Percentiles rank a stretch among this genome's conserved stretches.
These are phyloP conservation scores for Dynastes grantii DNA, from an alignment of 2,888 invertebrate species.

Conservation along the genomic window DNA sequence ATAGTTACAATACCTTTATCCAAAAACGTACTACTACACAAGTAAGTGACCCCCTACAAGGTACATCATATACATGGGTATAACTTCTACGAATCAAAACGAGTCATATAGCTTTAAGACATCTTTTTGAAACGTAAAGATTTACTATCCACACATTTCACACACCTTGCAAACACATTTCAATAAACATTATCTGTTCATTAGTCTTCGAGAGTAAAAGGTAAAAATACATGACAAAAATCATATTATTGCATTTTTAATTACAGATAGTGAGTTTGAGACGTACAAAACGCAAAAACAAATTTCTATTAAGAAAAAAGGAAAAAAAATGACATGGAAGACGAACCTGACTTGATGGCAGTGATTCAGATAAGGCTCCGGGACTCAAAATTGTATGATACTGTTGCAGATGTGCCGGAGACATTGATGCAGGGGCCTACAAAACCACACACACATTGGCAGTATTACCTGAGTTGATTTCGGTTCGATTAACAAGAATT, in stretches of 20 bases:
- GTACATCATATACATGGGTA: neutral
- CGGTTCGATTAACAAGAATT: no score
- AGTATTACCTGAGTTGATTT: constrained; percentile 24
- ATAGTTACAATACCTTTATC: constrained; percentile 9
- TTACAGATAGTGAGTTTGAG: neutral
- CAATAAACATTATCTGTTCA: no score
- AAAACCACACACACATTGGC: constrained; percentile 66
- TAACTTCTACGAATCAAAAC: neutral
- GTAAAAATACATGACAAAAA: neutral
- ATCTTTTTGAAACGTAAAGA: no score
- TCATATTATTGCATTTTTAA: neutral
- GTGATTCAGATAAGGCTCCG: constrained; percentile 82
- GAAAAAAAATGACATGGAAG: constrained; percentile 43
- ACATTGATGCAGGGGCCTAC: constrained; percentile 94
- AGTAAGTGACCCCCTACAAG: neutral
- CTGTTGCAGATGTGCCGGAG: constrained; percentile 88
- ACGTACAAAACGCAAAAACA: constrained; percentile 26
- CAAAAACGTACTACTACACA: neutral
- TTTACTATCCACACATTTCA: no score
- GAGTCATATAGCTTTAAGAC: no score
- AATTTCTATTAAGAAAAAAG: constrained; percentile 8
- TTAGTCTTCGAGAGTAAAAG: neutral
- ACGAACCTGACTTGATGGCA: constrained; percentile 87
- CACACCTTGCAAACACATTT: no score
- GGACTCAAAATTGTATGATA: constrained; percentile 78